Conservation (phyloP, 2,797 vertebrate genomes). For the Anolis apletophallus region DNA sequence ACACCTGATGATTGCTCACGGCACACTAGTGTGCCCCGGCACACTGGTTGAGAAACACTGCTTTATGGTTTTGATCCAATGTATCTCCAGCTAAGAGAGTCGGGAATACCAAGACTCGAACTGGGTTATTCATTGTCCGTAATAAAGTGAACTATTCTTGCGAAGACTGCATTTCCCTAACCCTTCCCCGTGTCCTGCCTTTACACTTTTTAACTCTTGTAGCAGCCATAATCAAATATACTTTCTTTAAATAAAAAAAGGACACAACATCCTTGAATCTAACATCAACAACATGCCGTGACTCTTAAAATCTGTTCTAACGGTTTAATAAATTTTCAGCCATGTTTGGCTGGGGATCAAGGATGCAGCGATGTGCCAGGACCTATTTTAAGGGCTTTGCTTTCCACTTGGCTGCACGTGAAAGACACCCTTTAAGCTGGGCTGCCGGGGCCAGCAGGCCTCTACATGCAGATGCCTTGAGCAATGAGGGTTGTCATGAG, state of each 20-base stretch:
- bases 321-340: conserved; percentile 37
- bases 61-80: background rate
- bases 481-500: background rate
- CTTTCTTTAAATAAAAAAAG: background rate
- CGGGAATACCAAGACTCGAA: background rate
- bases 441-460: background rate
- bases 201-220: background rate
- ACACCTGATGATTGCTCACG: no score
- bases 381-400: conserved; percentile 41
- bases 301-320: conserved; percentile 34
- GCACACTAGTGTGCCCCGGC: no score
- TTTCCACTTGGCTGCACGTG: conserved; percentile 32
- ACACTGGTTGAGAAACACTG: no score
- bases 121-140: no score
- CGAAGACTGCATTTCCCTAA: background rate
- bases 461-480: conserved; percentile 4
- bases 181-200: background rate
- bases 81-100: background rate
- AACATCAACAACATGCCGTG: conserved; percentile 30
- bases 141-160: no score
- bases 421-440: conserved; percentile 1
- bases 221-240: background rate
- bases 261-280: conserved; percentile 8
- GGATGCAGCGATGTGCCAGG: conserved; percentile 21
- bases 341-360: conserved; percentile 37